These are phyloP conservation scores for Sebastes nivosus DNA, from an alignment of 2,797 vertebrate species.

Conservation along the genomic window DNA sequence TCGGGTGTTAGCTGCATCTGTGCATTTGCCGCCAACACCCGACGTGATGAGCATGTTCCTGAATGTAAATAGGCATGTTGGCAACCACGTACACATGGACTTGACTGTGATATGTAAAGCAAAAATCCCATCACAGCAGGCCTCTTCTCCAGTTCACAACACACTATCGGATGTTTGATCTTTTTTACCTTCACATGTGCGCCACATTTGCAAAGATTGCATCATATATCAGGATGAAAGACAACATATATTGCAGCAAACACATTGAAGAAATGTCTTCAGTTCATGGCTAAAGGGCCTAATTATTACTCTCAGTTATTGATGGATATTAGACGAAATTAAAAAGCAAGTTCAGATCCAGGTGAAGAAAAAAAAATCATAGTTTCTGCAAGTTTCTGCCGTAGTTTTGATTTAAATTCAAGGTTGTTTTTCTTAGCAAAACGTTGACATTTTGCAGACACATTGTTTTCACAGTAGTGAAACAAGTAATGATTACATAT, in stretches of 20 bases:
- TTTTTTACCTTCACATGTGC: conserved; percentile 25
- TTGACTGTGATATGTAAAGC: conserved; percentile 46
- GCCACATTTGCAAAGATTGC: conserved; percentile 41
- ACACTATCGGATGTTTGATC: conserved; percentile 34
- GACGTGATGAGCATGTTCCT: conserved; percentile 21
- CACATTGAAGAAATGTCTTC: conserved; percentile 27
- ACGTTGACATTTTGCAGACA: neutral
- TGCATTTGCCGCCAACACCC: conserved; percentile 28
- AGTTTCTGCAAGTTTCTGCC: neutral
- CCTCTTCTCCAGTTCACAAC: conserved; percentile 24
- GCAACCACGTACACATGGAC: conserved; percentile 33
- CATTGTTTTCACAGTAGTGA: neutral
- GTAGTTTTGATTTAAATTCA: conserved; percentile 1
- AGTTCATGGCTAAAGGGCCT: conserved; percentile 16
- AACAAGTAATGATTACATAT: neutral
- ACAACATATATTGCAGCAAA: conserved; percentile 27
- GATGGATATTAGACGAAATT: conserved; percentile 25
- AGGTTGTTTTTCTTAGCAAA: neutral
- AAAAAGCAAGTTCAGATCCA: conserved; percentile 14
- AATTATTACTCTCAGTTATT: conserved; percentile 30
- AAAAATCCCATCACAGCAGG: conserved; percentile 43
- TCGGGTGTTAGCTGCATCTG: conserved; percentile 47
- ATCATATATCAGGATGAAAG: conserved; percentile 47
- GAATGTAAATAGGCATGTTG: conserved; percentile 41
- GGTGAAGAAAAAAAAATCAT: neutral